Percentiles rank a stretch among this genome's conserved stretches.
These are phyloP conservation scores for Galbula dea DNA, from an alignment of 2,113 vertebrate species.

Conservation along the genomic window DNA sequence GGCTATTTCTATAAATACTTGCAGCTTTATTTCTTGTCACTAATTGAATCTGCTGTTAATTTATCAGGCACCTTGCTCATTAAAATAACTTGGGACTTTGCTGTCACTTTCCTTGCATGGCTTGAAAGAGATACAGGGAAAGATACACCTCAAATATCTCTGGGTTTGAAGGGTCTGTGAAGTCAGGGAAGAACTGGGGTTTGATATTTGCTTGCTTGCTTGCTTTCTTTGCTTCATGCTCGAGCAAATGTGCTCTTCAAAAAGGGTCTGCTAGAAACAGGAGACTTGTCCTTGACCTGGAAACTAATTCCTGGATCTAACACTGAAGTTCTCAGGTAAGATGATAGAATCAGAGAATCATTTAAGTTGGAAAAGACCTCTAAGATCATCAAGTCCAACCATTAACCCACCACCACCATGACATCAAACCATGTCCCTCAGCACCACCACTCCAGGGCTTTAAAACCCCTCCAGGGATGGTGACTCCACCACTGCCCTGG, in stretches of 20 bases:
- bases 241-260: conserved; percentile 32
- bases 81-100: not conserved
- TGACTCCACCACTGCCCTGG: too few relatives aligned
- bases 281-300: conserved; percentile 40
- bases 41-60: not conserved
- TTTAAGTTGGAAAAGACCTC: too few relatives aligned
- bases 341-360: too few relatives aligned
- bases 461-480: too few relatives aligned
- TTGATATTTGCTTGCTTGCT: not conserved
- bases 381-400: too few relatives aligned
- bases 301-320: not conserved
- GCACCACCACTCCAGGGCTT: too few relatives aligned
- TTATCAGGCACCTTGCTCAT: not conserved
- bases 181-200: not conserved
- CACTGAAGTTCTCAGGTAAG: too few relatives aligned
- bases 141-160: not conserved
- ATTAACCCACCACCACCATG: too few relatives aligned
- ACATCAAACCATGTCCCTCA: too few relatives aligned
- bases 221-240: conserved; percentile 33
- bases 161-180: not conserved
- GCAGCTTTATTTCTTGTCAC: not conserved
- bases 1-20: conserved; percentile 14
- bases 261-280: not conserved
- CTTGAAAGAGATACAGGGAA: not conserved
- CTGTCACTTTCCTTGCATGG: not conserved